Percentiles rank a stretch among this genome's conserved stretches.
Conservation (phyloP, 2,113 vertebrate genomes). For the Spea multiplicata region DNA sequence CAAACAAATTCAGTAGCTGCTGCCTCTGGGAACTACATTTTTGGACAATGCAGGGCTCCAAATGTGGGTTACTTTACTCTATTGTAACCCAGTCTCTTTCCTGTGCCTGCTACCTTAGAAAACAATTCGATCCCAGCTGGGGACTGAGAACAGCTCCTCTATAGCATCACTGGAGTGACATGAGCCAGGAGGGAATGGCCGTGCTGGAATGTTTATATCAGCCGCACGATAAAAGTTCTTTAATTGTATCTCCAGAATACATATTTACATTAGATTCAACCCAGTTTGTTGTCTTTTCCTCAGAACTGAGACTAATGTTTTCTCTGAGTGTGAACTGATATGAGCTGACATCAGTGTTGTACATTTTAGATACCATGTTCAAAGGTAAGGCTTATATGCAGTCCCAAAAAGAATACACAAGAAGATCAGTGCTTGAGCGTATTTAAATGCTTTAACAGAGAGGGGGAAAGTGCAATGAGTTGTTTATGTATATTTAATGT, state of each 20-base stretch:
- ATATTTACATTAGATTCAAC: slow-evolving; percentile 7
- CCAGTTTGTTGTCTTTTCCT: slow-evolving; percentile 33
- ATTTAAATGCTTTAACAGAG: no score
- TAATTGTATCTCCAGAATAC: slow-evolving; percentile 36
- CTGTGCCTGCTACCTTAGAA: slow-evolving; percentile 22
- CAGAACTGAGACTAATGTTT: slow-evolving; percentile 40
- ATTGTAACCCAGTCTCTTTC: slow-evolving; percentile 35
- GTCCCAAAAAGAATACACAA: not conserved
- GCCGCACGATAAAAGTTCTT: slow-evolving; percentile 35
- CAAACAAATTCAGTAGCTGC: not conserved
- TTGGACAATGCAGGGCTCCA: not conserved
- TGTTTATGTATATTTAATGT: no score
- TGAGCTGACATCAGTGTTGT: slow-evolving; percentile 5
- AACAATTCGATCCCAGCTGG: slow-evolving; percentile 37
- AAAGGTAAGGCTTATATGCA: not conserved
- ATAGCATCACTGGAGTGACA: not conserved
- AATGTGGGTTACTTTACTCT: not conserved
- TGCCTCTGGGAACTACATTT: not conserved
- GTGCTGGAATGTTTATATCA: slow-evolving; percentile 43
- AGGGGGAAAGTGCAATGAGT: no score
- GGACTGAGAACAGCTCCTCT: not conserved
- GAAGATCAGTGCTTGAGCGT: no score
- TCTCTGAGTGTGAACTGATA: slow-evolving; percentile 26
- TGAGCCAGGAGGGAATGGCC: slow-evolving; percentile 11
- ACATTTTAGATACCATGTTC: slow-evolving; percentile 5